Base-by-base conservation (phyloP, 2,888 invertebrate species). In the Poecilobothrus nobilitatus region DNA sequence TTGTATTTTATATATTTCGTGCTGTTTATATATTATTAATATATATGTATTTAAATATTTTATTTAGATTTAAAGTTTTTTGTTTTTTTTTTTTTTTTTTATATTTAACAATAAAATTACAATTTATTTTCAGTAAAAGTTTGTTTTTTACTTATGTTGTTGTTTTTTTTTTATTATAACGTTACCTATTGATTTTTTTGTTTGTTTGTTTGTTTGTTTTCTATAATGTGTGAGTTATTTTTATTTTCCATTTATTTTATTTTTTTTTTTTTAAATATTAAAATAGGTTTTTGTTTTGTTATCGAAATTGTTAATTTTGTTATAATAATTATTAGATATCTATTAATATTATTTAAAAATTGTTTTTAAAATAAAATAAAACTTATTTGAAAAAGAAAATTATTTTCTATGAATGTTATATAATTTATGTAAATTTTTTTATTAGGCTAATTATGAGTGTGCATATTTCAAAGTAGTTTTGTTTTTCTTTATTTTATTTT, bases 391-490 rank as follows among this genome's bases (percentile, higher is more conserved):
- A 27, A 27, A 27, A 27, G 5, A 27, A 27, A 27, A 27, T 27
- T 27, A 27, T 27, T 27, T 27, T 27, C 27, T 27, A 27, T 27
- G 5, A 6, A 41, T 69, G n/a, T 53, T 62, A 27, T 65, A 61
- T 65, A 62, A 34, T 34, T 67, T 68, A 33, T 41, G 44, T 68
- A 34, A n/a, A n/a, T n/a, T n/a, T n/a, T 67, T 66, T 61, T 61
- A 37, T 41, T 70, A 64, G 44, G 67, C 65, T 69, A 70, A 63
- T n/a, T 72, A 63, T 21, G 44, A 67, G 37, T 67, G 41, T 27
- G 65, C 69, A 64, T 68, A 67, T 64, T 71, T 68, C 66, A 65
- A 71, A 63, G 68, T 63, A 67, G 66, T 64, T 70, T 67, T 70
- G 18, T 66, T 22, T 20, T 12, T 9, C 53, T 67, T 18, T 20